Base-by-base conservation (phyloP, 1,140 invertebrate genomes). In the Pseudomyrmex gracilis region DNA sequence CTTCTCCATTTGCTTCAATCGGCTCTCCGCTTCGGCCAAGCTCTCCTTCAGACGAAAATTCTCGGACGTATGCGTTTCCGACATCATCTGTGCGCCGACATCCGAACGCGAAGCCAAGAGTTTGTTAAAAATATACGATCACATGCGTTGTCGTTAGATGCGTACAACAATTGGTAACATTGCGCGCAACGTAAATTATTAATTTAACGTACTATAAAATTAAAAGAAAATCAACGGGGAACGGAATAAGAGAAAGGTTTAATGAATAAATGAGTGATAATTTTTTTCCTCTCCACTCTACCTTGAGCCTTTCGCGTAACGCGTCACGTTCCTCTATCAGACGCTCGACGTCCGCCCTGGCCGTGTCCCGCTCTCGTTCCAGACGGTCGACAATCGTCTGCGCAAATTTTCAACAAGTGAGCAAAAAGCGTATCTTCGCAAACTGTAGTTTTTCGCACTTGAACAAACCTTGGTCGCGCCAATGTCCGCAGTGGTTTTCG, bases 241-340 rank as follows among this genome's bases (percentile, higher is more conserved):
- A 55, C 55, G 3, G 47, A 1, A 45, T 76, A 49, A 58, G 34
- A 34, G 34, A 34, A 34, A 34, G 0, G 34, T 34, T 34, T 34
- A 34, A 34, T 34, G 7, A n/a, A n/a, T 55, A 22, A 43, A 47
- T 2, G n/a, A n/a, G n/a, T n/a, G n/a, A n/a, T n/a, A n/a, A n/a
- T n/a, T n/a, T n/a, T n/a, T n/a, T n/a, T n/a, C n/a, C n/a, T n/a
- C n/a, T n/a, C n/a, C 0, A 58, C 34, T 70, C 90, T 94, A 95
- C 95, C 93, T 95, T 94, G 12, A 95, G 90, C 90, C 94, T 93
- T 80, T 95, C 92, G 5, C 93, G 92, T 9, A 96, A 90, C n/a
- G 94, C 91, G 87, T 95, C 93, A 64, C 95, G 92, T 91, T 96
- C 95, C 85, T 95, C 93, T 82, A 95, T 94, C 45, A 96, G 85